Evolutionary conservation across 2,113 vertebrate genomes (phyloP), one percentile per base, ranked within the genome.

Genomic region (Lasiurus cinereus): DNA sequence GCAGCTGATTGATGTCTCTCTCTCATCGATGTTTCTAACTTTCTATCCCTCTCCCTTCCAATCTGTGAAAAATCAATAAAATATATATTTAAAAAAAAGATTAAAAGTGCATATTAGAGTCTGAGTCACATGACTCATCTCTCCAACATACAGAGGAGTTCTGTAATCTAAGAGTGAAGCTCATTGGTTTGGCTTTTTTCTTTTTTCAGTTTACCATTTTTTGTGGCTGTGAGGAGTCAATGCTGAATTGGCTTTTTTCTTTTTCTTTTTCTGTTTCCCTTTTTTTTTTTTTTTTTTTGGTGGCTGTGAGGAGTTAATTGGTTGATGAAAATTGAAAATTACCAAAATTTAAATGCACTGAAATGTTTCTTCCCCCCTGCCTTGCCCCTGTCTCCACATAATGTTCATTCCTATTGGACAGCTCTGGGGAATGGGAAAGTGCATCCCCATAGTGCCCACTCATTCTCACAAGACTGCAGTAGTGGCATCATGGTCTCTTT

Each of bases 61-160:
- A 3, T 39, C 39, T 39, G 39, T 39, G 39, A 39, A 39, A 39
- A 39, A 39, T 39, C 39, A 39, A 39, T 39, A 39, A 39, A 39
- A 39, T 39, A 39, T 39, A 39, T 39, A 39, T 39, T 3, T 39
- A 39, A 39, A 39, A 39, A 39, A 39, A 39, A 39, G 39, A 39
- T 39, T 94, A 93, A 89, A 83, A 48, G 14, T 82, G 62, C 48
- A 56, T 78, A 13, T 69, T 94, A 54, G 82, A 59, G 33, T 96
- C 39, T 89, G 59, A 31, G 66, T 93, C n/a, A 24, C 36, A 6
- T 52, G 66, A 33, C 15, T 62, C 7, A 46, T 3, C 27, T 36
- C 39, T 90, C 24, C 36, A 74, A 36, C 8, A 6, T 14, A 59
- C 69, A 93, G 18, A 82, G 22, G 24, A 46, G 5, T 54, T 52